Percentiles rank a stretch among this genome's conserved stretches.
These are phyloP conservation scores for Leptinotarsa rubiginosa DNA, from an alignment of 2,888 invertebrate genomes.

Conservation along the genomic window DNA sequence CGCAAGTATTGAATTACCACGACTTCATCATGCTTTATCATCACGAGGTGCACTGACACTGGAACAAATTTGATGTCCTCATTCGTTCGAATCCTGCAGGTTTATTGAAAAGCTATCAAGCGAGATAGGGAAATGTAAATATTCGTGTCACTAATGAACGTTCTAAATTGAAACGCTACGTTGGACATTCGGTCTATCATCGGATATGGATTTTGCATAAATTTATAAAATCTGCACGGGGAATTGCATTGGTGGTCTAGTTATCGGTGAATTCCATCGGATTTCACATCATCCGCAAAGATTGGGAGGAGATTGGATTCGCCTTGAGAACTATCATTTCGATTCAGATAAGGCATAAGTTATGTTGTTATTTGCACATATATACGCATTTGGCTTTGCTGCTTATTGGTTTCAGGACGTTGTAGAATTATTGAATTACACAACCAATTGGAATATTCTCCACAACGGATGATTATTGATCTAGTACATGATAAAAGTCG, in stretches of 20 bases:
- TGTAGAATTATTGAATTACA: no score
- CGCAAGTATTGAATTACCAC: neutral
- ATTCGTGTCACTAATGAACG: constrained; percentile 23
- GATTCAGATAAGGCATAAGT: neutral
- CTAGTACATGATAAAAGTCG: no score
- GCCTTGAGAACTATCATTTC: neutral
- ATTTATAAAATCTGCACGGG: constrained; percentile 14
- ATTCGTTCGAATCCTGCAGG: neutral
- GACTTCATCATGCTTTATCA: constrained; percentile 21
- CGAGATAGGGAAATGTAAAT: constrained; percentile 23
- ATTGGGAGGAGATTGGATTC: constrained; percentile 9
- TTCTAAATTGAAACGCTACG: constrained; percentile 17
- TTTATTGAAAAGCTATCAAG: constrained; percentile 24
- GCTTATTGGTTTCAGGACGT: no score
- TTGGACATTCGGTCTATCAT: constrained; percentile 17
- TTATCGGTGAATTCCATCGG: neutral
- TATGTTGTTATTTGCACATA: neutral
- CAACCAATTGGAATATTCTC: no score
- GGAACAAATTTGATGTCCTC: constrained; percentile 23
- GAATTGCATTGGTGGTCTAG: constrained; percentile 5
- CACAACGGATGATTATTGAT: no score
- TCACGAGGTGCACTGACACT: constrained; percentile 12
- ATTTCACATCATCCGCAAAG: constrained; percentile 2
- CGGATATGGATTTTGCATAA: constrained; percentile 23
- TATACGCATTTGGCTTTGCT: neutral